Base-by-base conservation (phyloP, 2,888 invertebrate species). In the Temnothorax unifasciatus region DNA sequence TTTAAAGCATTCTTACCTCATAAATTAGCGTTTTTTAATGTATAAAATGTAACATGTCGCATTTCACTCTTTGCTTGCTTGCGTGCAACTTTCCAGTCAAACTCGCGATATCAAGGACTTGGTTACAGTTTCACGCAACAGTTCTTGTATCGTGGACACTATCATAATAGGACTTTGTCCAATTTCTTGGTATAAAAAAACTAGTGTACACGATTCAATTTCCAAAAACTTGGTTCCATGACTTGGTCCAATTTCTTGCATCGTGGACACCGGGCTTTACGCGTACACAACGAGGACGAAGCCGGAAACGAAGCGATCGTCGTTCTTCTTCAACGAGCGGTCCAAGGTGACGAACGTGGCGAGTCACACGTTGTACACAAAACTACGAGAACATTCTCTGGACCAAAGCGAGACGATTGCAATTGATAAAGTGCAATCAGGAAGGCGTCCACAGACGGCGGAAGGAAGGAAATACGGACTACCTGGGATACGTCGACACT, bases 161-260 rank as follows among this genome's bases (percentile, higher is more conserved):
- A 50, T 50, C 6, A 50, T 50, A 50, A 50, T 50, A 50, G 50
- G 6, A 50, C 18, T 50, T n/a, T 50, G 50, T 50, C 18, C 50
- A 50, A 34, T 29, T 61, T 61, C 15, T 61, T 18, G 61, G 5
- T 34, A 34, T 5, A 18, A 61, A 61, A 34, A 61, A 25, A 61
- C 34, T 61, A 61, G 61, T 61, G 61, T 61, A 25, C 61, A 61
- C 61, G 61, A 61, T 21, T 25, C 61, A 61, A 61, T 61, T 61
- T 61, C 6, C 61, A 61, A 61, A 61, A 34, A 61, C 61, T 61
- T 61, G 61, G 15, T 61, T 3, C 34, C 5, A 61, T 3, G 5
- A 57, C 57, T 25, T 57, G 11, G 25, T 25, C 2, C 57, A 21
- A 44, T 44, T 44, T 44, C 11, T 44, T 44, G 6, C 9, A 41